Percentiles rank a stretch among this genome's conserved stretches.
These are phyloP conservation scores for Paragorgia papillata DNA, from an alignment of 92 coral and sea anemone species.

Conservation along the genomic window DNA sequence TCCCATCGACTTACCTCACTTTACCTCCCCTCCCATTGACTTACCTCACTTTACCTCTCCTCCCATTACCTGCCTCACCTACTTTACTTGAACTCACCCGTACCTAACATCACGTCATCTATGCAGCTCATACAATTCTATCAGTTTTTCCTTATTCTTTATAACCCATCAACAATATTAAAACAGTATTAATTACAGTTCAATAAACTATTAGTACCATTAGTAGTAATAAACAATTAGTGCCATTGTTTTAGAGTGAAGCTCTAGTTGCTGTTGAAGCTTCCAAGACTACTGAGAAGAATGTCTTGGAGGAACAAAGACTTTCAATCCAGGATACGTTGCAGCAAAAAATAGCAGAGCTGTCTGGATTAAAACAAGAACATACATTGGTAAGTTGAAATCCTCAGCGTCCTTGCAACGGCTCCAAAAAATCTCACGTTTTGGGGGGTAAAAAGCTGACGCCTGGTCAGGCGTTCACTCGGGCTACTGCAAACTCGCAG, in stretches of 20 bases:
- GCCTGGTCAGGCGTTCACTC: no score
- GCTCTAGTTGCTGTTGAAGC: conserved; percentile 90
- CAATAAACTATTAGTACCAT: no score
- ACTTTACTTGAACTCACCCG: not conserved
- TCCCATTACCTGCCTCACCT: not conserved
- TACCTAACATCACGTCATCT: no score
- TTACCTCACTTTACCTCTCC: not conserved
- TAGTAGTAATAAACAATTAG: no score
- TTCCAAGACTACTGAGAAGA: conserved; percentile 88
- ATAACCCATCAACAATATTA: no score
- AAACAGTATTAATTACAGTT: no score
- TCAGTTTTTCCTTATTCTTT: no score
- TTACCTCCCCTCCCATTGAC: no score
- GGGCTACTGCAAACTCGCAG: no score
- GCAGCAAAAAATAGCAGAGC: conserved; percentile 82
- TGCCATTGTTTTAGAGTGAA: conserved; percentile 80
- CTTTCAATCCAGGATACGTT: conserved; percentile 79
- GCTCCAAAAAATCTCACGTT: not conserved
- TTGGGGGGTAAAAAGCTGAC: no score
- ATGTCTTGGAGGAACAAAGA: conserved; percentile 84
- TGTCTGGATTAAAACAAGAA: conserved; percentile 84
- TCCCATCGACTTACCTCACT: no score
- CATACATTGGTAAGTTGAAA: conserved; percentile 64
- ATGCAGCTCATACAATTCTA: no score
- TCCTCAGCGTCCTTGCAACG: not conserved